These are phyloP conservation scores for Eutrigla gurnardus DNA, from an alignment of 2,797 vertebrate genomes.

Conservation along the genomic window DNA sequence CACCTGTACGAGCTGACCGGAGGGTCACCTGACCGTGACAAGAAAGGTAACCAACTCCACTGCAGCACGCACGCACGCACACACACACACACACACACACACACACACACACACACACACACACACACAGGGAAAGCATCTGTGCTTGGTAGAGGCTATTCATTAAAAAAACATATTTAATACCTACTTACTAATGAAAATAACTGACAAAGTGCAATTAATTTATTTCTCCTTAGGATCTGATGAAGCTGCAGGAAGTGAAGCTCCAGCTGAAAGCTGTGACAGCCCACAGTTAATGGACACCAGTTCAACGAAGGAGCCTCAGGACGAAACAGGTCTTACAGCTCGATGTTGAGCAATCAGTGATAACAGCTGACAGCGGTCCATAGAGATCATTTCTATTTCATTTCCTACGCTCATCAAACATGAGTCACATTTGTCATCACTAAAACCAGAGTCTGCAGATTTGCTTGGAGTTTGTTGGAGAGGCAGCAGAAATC, in stretches of 20 bases:
- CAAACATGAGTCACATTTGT: neutral
- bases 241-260: slow-evolving; percentile 31
- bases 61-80: neutral
- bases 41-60: slow-evolving; percentile 43
- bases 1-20: slow-evolving; percentile 80
- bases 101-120: neutral
- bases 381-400: neutral
- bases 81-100: neutral
- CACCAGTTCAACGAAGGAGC: neutral
- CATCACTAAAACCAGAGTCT: neutral
- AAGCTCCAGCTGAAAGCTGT: slow-evolving; percentile 5
- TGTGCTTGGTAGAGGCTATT: neutral
- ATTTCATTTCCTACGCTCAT: neutral
- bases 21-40: slow-evolving; percentile 22
- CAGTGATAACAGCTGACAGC: neutral
- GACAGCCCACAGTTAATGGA: neutral
- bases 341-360: slow-evolving; percentile 10
- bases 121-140: neutral
- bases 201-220: neutral
- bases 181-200: neutral
- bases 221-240: slow-evolving; percentile 8
- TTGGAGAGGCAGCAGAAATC: neutral
- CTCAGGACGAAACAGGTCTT: slow-evolving; percentile 49
- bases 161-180: too few relatives aligned
- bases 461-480: neutral